phyloP scores from a whole-genome alignment of 2,113 vertebrate genomes.

The Phasianus colchicus region DNA sequence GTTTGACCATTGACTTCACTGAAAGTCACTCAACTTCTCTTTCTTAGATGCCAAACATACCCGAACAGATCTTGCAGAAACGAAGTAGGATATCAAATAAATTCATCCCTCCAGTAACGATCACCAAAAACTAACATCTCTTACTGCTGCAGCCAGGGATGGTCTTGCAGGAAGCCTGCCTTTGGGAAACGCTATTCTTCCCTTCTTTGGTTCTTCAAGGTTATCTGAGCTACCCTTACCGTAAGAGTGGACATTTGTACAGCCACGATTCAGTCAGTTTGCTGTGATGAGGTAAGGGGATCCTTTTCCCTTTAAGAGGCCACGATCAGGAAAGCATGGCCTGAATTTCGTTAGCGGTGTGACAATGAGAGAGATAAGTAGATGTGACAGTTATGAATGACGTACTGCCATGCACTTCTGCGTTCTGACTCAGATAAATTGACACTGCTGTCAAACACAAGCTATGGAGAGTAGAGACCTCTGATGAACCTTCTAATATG shows the following conservation, averaged over 20 bases:
- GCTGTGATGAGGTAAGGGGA: slow-evolving; percentile 28
- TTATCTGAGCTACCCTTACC: not conserved
- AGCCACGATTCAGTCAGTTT: not conserved
- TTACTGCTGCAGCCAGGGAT: not conserved
- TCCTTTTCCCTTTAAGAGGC: slow-evolving; percentile 74
- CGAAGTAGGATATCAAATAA: not conserved
- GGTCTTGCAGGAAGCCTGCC: not conserved
- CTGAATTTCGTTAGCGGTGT: slow-evolving; percentile 85
- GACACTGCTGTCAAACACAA: slow-evolving; percentile 89
- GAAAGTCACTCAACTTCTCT: slow-evolving; percentile 20
- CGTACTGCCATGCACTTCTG: slow-evolving; percentile 85
- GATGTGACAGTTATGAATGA: slow-evolving; percentile 95
- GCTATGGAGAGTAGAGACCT: slow-evolving; percentile 83
- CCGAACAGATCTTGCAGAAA: slow-evolving; percentile 1
- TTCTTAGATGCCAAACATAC: slow-evolving; percentile 13
- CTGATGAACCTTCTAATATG: slow-evolving; percentile 92
- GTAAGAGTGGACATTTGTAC: not conserved
- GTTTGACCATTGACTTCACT: not conserved
- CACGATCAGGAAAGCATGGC: slow-evolving; percentile 72
- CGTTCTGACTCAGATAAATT: slow-evolving; percentile 86
- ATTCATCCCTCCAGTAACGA: not conserved
- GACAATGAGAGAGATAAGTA: slow-evolving; percentile 93
- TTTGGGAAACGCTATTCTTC: not conserved
- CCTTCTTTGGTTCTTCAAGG: not conserved
- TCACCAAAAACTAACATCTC: not conserved